Conservation (phyloP, 2,888 invertebrate species). For the Euproctis similis region DNA sequence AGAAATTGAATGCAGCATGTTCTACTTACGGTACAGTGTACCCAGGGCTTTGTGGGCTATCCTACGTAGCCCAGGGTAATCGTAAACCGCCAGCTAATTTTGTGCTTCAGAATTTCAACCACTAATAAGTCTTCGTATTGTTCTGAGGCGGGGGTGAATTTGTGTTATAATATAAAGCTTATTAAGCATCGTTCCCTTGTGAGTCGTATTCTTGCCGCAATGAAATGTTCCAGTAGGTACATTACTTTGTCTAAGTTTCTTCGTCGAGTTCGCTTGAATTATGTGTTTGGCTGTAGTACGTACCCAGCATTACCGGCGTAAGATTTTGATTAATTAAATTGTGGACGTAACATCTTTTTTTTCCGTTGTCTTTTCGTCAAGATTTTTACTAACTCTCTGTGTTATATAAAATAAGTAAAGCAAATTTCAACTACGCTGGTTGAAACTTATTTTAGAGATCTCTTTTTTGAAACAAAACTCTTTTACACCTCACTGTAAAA, state of each 20-base stretch:
- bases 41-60: too few species aligned
- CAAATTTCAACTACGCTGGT: too few species aligned
- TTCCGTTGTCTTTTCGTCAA: too few species aligned
- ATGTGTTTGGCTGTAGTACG: conserved; percentile 37
- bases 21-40: too few species aligned
- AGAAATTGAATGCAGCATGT: too few species aligned
- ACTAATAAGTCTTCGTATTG: conserved; percentile 51
- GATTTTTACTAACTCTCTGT: too few species aligned
- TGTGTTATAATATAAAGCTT: conserved; percentile 68
- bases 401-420: too few species aligned
- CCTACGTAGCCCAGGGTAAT: too few species aligned
- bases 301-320: conserved; percentile 19
- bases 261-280: conserved; percentile 32
- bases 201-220: conserved; percentile 57
- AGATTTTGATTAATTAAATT: conserved; percentile 44
- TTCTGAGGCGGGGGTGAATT: conserved; percentile 39
- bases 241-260: conserved; percentile 32
- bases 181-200: conserved; percentile 65
- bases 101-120: conserved; percentile 30
- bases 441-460: too few species aligned
- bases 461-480: too few species aligned
- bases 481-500: too few species aligned
- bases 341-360: conserved; percentile 25
- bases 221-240: conserved; percentile 42
- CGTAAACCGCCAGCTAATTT: conserved; percentile 39